These are phyloP conservation scores for Ormyrus labotus DNA, from an alignment of 2,888 invertebrate genomes.

Conservation along the genomic window DNA sequence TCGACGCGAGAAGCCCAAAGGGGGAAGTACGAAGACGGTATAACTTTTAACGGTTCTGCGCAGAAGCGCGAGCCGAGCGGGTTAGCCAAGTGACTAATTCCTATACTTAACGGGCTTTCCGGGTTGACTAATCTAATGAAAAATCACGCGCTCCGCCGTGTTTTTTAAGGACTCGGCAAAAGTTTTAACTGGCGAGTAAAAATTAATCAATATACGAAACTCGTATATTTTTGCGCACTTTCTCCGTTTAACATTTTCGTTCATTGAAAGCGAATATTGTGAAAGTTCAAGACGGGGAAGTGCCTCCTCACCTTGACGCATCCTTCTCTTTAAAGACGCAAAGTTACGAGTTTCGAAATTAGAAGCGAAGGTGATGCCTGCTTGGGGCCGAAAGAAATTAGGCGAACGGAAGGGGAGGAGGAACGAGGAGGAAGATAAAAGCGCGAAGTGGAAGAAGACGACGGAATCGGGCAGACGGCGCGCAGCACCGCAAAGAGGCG, in stretches of 20 bases:
- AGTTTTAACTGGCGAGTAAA: too few species aligned
- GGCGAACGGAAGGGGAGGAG: conserved; percentile 3
- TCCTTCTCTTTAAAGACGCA: conserved; percentile 35
- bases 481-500: not conserved
- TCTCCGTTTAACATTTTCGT: not conserved
- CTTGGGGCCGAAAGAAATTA: too few species aligned
- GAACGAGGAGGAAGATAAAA: not conserved
- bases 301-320: not conserved
- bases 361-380: conserved; percentile 35
- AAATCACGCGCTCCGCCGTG: too few species aligned
- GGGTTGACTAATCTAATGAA: too few species aligned
- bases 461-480: not conserved
- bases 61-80: not conserved
- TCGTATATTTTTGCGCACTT: not conserved
- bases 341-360: conserved; percentile 53
- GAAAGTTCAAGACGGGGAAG: conserved; percentile 22
- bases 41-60: conserved; percentile 33
- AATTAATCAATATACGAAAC: too few species aligned
- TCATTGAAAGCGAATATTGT: not conserved
- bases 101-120: too few species aligned
- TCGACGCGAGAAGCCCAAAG: conserved; percentile 6
- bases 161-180: too few species aligned
- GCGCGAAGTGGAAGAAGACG: not conserved
- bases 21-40: conserved; percentile 9
- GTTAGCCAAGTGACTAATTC: not conserved